phyloP scores from a whole-genome alignment of 2,888 invertebrate genomes.

The Fabriciana adippe region DNA sequence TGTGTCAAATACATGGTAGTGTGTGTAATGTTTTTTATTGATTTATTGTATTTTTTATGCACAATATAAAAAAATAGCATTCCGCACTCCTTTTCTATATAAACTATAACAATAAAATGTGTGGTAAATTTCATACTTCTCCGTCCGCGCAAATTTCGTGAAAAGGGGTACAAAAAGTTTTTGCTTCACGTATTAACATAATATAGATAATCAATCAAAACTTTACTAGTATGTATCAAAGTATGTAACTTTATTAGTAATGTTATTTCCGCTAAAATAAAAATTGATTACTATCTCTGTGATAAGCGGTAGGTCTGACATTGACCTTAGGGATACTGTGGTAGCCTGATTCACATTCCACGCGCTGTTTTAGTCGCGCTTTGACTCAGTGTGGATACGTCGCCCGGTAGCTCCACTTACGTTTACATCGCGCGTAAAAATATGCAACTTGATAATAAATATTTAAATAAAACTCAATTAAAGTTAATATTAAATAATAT shows the following conservation, averaged over 20 bases:
- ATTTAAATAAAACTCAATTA: conserved; percentile 1
- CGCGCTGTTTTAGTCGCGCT: conserved; percentile 33
- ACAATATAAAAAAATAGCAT: too few relatives aligned
- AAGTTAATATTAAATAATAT: neutral
- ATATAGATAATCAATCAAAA: too few relatives aligned
- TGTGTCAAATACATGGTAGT: too few relatives aligned
- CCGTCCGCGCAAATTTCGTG: too few relatives aligned
- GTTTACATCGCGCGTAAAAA: conserved; percentile 4
- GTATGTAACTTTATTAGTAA: neutral
- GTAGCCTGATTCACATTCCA: neutral
- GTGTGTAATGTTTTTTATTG: too few relatives aligned
- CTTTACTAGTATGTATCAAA: neutral
- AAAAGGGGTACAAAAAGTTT: too few relatives aligned
- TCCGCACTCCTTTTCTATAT: too few relatives aligned
- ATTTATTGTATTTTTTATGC: too few relatives aligned
- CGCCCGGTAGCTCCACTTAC: conserved; percentile 6
- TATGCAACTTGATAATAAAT: conserved; percentile 8
- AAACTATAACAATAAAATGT: too few relatives aligned
- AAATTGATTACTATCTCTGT: neutral
- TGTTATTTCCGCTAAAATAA: neutral
- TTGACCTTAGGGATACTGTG: conserved; percentile 10
- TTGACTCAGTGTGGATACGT: conserved; percentile 22
- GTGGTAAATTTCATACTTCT: too few relatives aligned
- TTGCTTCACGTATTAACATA: too few relatives aligned
- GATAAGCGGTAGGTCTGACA: conserved; percentile 11